Evolutionary conservation across 2,888 invertebrate genomes (phyloP).

Genomic region (Pachymerium ferrugineum): DNA sequence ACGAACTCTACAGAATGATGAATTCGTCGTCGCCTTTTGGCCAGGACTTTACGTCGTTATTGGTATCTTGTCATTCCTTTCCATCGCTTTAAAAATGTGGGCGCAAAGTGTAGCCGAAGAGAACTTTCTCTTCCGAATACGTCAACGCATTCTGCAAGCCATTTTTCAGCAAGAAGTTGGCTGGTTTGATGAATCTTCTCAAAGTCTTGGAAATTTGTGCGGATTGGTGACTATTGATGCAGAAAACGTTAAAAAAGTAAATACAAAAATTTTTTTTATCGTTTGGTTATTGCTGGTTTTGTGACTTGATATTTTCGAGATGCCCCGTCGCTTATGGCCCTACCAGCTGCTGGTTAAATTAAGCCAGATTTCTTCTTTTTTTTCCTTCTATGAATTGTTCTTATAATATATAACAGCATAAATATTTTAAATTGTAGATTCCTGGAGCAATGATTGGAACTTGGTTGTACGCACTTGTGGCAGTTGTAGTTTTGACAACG

Average conservation of each 20-base stretch:
- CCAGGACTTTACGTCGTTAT: not conserved
- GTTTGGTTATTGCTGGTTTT: no score
- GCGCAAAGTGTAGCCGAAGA: not conserved
- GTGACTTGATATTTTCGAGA: no score
- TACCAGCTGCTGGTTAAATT: no score
- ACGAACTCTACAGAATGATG: not conserved
- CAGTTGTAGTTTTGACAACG: conserved; percentile 57
- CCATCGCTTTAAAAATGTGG: not conserved
- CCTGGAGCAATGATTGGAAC: conserved; percentile 64
- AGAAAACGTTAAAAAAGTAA: conserved; percentile 68
- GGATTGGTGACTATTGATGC: conserved; percentile 66
- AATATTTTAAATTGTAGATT: not conserved
- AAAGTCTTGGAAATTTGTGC: conserved; percentile 65
- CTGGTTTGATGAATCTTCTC: conserved; percentile 63
- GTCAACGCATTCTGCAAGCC: not conserved
- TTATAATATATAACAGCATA: not conserved
- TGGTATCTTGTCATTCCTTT: not conserved
- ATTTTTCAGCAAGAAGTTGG: conserved; percentile 56
- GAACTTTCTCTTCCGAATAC: not conserved
- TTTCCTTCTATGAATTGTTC: not conserved
- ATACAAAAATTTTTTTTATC: conserved; percentile 38
- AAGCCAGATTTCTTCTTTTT: no score
- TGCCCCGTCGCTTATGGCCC: no score
- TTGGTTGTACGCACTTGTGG: conserved; percentile 61
- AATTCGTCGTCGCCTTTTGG: not conserved